Percentiles rank a stretch among this genome's conserved stretches.
phyloP scores from a whole-genome alignment of 2,888 invertebrate genomes.

The Fabriciana adippe region DNA sequence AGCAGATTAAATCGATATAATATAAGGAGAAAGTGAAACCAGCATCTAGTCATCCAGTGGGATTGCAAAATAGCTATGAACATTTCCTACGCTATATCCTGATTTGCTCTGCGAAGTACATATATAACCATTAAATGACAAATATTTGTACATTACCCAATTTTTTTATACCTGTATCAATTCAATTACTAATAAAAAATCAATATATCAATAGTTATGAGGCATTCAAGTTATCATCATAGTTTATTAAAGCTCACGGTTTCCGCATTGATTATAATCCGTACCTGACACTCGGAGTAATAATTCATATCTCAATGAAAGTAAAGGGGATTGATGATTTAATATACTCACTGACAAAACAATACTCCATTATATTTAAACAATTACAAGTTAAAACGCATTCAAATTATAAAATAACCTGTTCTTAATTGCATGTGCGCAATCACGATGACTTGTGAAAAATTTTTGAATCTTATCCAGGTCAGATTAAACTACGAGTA shows the following conservation, averaged over 20 bases:
- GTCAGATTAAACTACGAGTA: conserved; percentile 36
- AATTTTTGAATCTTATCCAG: conserved; percentile 28
- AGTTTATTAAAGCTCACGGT: not conserved
- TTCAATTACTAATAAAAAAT: too few species aligned
- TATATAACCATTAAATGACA: not conserved
- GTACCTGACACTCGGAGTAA: conserved; percentile 6
- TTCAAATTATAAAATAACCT: conserved; percentile 23
- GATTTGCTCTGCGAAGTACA: not conserved
- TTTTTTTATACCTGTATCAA: too few species aligned
- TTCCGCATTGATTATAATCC: not conserved
- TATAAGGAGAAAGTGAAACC: conserved; percentile 45
- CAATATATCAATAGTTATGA: too few species aligned
- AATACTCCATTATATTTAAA: conserved; percentile 12
- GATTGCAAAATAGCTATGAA: conserved; percentile 42
- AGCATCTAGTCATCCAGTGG: conserved; percentile 41
- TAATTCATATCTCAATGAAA: conserved; percentile 5
- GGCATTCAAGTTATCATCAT: too few species aligned
- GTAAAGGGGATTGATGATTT: not conserved
- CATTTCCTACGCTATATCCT: conserved; percentile 39
- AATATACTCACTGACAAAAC: conserved; percentile 16
- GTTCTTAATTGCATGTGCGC: conserved; percentile 26
- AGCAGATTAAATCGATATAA: conserved; percentile 43
- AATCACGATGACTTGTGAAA: conserved; percentile 35
- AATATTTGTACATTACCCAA: not conserved
- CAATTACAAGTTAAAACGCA: conserved; percentile 18